phyloP scores from a whole-genome alignment of 2,113 vertebrate genomes.

The Callopanchax toddi region DNA sequence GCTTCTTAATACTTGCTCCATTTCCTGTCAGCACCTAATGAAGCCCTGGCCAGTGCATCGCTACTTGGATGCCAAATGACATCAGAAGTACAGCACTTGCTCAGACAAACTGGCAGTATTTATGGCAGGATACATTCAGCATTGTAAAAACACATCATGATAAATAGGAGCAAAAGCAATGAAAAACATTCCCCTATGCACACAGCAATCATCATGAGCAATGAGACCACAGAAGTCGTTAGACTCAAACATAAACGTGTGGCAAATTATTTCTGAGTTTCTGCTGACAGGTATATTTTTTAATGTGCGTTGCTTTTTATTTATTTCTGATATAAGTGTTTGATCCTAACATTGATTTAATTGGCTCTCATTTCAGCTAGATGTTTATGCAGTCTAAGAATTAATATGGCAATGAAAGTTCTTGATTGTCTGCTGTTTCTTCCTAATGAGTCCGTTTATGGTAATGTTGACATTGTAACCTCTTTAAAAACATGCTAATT shows the following conservation, averaged over 20 bases:
- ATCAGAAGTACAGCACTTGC: neutral
- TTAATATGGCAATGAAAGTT: constrained; percentile 38
- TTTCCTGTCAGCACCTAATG: neutral
- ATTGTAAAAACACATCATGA: neutral
- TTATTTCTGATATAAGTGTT: neutral
- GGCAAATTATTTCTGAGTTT: neutral
- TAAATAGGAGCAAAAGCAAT: neutral
- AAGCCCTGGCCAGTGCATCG: neutral
- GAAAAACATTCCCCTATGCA: neutral
- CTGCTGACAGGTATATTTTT: neutral
- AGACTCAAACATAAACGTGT: neutral
- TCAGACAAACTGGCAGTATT: neutral
- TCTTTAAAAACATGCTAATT: constrained; percentile 44
- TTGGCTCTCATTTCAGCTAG: too few species aligned
- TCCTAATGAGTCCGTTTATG: constrained; percentile 56
- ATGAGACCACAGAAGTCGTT: neutral
- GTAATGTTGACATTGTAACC: constrained; percentile 46
- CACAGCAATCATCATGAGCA: constrained; percentile 7
- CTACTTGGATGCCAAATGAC: neutral
- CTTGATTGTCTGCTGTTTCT: constrained; percentile 36
- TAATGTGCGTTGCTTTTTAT: constrained; percentile 18
- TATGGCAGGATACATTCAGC: neutral
- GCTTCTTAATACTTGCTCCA: neutral
- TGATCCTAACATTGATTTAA: too few species aligned
- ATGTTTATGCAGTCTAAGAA: constrained; percentile 17